These are phyloP conservation scores for Brachyalestes nurse DNA, from an alignment of 2,797 vertebrate species.

Conservation along the genomic window DNA sequence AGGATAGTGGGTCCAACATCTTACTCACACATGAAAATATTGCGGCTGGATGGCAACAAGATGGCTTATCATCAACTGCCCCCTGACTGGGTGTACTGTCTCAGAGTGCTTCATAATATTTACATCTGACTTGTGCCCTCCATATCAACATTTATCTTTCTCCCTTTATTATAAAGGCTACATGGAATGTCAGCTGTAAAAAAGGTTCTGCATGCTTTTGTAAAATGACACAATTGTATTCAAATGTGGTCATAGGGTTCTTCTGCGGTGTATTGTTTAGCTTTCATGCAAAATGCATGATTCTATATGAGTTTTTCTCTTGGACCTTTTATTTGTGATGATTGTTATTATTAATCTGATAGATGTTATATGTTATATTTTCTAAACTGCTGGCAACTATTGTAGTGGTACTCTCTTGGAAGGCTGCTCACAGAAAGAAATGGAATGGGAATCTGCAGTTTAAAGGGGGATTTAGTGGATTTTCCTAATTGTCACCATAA, in stretches of 20 bases:
- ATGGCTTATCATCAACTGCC: conserved; percentile 74
- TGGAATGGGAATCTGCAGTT: too few species aligned
- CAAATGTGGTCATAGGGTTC: too few species aligned
- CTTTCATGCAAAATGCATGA: not conserved
- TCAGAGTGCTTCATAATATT: conserved; percentile 73
- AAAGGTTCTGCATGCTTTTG: too few species aligned
- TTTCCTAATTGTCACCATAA: too few species aligned
- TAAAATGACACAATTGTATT: not conserved
- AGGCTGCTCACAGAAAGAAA: too few species aligned
- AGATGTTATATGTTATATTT: not conserved
- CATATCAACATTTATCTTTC: not conserved
- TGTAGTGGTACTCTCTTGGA: too few species aligned
- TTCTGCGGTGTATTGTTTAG: not conserved
- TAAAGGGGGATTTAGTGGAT: too few species aligned
- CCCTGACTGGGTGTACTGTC: conserved; percentile 78
- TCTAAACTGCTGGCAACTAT: too few species aligned
- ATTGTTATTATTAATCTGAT: not conserved
- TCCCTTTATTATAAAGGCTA: not conserved
- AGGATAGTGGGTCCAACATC: conserved; percentile 71
- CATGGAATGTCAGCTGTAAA: not conserved
- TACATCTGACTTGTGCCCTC: conserved; percentile 65
- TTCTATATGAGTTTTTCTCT: not conserved
- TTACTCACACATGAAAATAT: conserved; percentile 77
- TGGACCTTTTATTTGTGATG: not conserved
- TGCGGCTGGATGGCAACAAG: conserved; percentile 80